phyloP scores from a whole-genome alignment of 2,888 invertebrate genomes.

The Ephialtes manifestator region DNA sequence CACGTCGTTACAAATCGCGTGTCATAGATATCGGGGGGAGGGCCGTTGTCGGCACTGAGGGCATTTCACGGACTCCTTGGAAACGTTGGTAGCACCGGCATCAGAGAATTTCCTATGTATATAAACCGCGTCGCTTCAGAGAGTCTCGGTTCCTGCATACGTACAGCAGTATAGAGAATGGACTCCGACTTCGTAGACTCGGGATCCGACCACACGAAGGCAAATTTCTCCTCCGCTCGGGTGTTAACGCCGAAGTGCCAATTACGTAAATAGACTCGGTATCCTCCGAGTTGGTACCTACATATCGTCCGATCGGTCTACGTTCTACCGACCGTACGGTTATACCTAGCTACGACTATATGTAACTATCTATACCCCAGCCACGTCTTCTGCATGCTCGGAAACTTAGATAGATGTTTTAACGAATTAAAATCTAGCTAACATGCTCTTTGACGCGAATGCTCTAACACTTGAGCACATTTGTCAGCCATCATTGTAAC shows the following conservation, averaged over 20 bases:
- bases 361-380: constrained; percentile 23
- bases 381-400: constrained; percentile 9
- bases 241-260: constrained; percentile 69
- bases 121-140: background rate
- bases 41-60: constrained; percentile 19
- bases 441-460: background rate
- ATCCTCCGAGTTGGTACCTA: constrained; percentile 57
- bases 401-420: background rate
- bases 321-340: constrained; percentile 46
- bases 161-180: background rate
- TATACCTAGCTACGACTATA: constrained; percentile 24
- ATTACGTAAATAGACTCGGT: constrained; percentile 69
- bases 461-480: background rate
- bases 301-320: constrained; percentile 66
- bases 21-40: constrained; percentile 48
- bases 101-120: constrained; percentile 1
- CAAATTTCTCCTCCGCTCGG: constrained; percentile 66
- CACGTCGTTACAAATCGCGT: constrained; percentile 59
- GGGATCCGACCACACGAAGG: constrained; percentile 58
- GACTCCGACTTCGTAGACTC: constrained; percentile 14
- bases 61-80: constrained; percentile 52
- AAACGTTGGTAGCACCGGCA: constrained; percentile 29
- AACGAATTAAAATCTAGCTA: constrained; percentile 1
- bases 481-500: background rate
- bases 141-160: background rate